phyloP scores from a whole-genome alignment of 2,888 invertebrate species.

The Thecophora atra region DNA sequence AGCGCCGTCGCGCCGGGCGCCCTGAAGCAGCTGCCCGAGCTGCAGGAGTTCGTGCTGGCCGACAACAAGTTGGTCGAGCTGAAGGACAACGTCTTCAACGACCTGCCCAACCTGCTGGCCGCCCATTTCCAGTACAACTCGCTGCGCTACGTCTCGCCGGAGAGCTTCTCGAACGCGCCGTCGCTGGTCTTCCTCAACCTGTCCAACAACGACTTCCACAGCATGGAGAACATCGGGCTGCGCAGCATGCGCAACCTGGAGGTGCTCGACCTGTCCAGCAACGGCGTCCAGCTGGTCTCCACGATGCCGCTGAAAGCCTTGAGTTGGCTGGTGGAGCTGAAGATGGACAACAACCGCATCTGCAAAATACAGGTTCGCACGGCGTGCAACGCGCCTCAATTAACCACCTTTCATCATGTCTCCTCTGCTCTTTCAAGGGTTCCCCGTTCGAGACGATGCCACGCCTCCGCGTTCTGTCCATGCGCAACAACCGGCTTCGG shows the following conservation, averaged over 20 bases:
- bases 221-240: slow-evolving; percentile 79
- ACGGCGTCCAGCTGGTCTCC: slow-evolving; percentile 77
- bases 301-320: slow-evolving; percentile 76
- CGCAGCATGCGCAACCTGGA: slow-evolving; percentile 80
- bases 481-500: slow-evolving; percentile 80
- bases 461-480: slow-evolving; percentile 79
- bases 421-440: slow-evolving; percentile 64
- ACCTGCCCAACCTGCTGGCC: slow-evolving; percentile 72
- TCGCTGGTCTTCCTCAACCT: slow-evolving; percentile 83
- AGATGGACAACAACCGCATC: slow-evolving; percentile 84
- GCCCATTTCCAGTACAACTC: slow-evolving; percentile 85
- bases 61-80: slow-evolving; percentile 79
- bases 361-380: slow-evolving; percentile 74
- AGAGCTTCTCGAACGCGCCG: slow-evolving; percentile 81
- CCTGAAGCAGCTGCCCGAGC: slow-evolving; percentile 74
- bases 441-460: slow-evolving; percentile 87
- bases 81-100: slow-evolving; percentile 79
- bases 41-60: slow-evolving; percentile 76
- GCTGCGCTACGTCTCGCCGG: slow-evolving; percentile 75
- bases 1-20: slow-evolving; percentile 78
- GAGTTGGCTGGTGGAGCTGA: slow-evolving; percentile 87
- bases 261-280: slow-evolving; percentile 85
- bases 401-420: neutral
- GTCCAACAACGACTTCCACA: slow-evolving; percentile 81
- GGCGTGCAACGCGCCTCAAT: neutral